Evolutionary conservation across 2,113 vertebrate species (phyloP).

Genomic region (Raphicerus campestris): DNA sequence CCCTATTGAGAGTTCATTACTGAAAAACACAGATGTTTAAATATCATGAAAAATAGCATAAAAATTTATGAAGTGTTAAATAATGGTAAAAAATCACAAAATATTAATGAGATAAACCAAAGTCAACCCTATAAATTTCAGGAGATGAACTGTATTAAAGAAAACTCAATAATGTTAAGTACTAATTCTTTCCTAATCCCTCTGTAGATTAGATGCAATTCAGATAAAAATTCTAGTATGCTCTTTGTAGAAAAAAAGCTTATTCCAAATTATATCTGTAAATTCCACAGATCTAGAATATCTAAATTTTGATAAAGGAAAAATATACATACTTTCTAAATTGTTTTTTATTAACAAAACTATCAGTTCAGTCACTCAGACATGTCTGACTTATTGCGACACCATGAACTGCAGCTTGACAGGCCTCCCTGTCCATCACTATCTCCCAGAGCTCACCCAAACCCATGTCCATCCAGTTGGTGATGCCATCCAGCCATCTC

Average conservation of each 20-base stretch:
- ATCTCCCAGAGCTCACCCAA: neutral
- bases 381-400: neutral
- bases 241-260: neutral
- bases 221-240: neutral
- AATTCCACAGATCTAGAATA: neutral
- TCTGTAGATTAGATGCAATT: neutral
- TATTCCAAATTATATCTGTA: neutral
- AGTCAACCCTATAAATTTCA: neutral
- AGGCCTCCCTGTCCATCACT: neutral
- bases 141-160: neutral
- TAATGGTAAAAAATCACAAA: neutral
- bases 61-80: neutral
- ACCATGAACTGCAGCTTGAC: accelerated
- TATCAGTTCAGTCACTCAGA: neutral
- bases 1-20: neutral
- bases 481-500: neutral
- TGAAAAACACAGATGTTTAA: neutral
- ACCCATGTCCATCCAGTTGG: accelerated
- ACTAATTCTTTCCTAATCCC: neutral
- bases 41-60: neutral
- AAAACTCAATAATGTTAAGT: neutral
- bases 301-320: neutral
- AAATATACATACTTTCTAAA: neutral
- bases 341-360: neutral
- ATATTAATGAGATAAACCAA: neutral